Percentiles rank a stretch among this genome's conserved stretches.
These are phyloP conservation scores for Neocloeon triangulifer DNA, from an alignment of 1,140 invertebrate genomes.

Conservation along the genomic window DNA sequence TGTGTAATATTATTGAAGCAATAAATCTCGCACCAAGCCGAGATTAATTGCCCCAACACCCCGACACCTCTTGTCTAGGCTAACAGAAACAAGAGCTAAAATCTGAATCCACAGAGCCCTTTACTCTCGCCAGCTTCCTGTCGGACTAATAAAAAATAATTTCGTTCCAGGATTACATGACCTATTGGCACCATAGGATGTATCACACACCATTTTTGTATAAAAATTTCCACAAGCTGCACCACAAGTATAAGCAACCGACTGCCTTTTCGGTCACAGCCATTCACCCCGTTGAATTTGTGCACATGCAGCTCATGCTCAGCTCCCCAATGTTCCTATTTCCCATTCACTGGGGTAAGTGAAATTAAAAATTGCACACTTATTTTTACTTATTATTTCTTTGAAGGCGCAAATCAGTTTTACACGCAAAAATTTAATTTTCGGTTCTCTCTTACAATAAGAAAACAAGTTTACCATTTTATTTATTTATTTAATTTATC, in stretches of 20 bases:
- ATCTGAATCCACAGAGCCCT: too few species aligned
- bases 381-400: too few species aligned
- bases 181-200: slow-evolving; percentile 39
- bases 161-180: slow-evolving; percentile 33
- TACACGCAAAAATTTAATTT: too few species aligned
- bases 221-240: slow-evolving; percentile 46
- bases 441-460: too few species aligned
- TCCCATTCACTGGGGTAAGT: slow-evolving; percentile 40
- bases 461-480: too few species aligned
- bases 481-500: slow-evolving; percentile 3
- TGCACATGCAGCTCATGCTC: slow-evolving; percentile 31
- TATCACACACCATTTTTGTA: slow-evolving; percentile 45
- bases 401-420: too few species aligned
- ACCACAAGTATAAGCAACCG: slow-evolving; percentile 51
- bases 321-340: slow-evolving; percentile 27
- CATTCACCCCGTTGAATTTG: slow-evolving; percentile 43
- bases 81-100: too few species aligned
- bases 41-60: too few species aligned
- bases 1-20: neutral
- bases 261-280: slow-evolving; percentile 50
- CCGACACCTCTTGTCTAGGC: too few species aligned
- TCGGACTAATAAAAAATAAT: slow-evolving; percentile 4
- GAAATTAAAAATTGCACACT: too few species aligned
- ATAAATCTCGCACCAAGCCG: too few species aligned
- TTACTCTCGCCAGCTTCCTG: slow-evolving; percentile 5